Evolutionary conservation across 1,140 invertebrate species (phyloP).

Genomic region (Grapholita molesta): DNA sequence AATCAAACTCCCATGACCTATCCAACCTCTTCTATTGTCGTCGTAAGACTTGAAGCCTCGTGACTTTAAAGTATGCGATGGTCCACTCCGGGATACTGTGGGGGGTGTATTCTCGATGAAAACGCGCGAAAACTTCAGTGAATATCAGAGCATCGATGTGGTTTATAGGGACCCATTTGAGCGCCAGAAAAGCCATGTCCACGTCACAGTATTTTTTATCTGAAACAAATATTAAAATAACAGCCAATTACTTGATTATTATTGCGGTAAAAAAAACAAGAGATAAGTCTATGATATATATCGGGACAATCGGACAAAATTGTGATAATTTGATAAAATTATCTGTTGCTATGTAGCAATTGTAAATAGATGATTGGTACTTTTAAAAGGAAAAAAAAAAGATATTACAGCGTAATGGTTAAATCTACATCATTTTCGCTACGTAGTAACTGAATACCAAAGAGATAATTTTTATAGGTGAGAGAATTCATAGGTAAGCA

Average conservation of each 20-base stretch:
- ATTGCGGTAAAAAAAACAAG: constrained; percentile 10
- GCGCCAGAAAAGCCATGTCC: constrained; percentile 71
- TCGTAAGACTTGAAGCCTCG: constrained; percentile 61
- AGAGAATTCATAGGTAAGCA: too few relatives aligned
- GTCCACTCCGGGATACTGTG: constrained; percentile 74
- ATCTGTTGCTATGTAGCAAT: not conserved
- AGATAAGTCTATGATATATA: constrained; percentile 17
- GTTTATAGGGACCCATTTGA: constrained; percentile 71
- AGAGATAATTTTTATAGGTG: too few relatives aligned
- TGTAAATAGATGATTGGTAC: too few relatives aligned
- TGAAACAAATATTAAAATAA: constrained; percentile 35
- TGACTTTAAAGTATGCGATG: constrained; percentile 71
- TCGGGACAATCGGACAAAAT: too few relatives aligned
- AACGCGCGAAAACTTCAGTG: constrained; percentile 72
- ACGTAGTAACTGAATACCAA: too few relatives aligned
- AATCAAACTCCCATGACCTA: not conserved
- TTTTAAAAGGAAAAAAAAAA: too few relatives aligned
- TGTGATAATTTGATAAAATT: constrained; percentile 7
- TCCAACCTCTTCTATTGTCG: constrained; percentile 20
- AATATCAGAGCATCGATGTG: constrained; percentile 61
- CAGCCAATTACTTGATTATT: not conserved
- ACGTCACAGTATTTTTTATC: constrained; percentile 74
- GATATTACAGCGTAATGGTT: too few relatives aligned
- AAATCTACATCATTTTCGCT: too few relatives aligned
- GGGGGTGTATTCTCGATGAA: constrained; percentile 72